phyloP scores from a whole-genome alignment of 2,113 vertebrate genomes.

The Calyptommatus sinebrachiatus region DNA sequence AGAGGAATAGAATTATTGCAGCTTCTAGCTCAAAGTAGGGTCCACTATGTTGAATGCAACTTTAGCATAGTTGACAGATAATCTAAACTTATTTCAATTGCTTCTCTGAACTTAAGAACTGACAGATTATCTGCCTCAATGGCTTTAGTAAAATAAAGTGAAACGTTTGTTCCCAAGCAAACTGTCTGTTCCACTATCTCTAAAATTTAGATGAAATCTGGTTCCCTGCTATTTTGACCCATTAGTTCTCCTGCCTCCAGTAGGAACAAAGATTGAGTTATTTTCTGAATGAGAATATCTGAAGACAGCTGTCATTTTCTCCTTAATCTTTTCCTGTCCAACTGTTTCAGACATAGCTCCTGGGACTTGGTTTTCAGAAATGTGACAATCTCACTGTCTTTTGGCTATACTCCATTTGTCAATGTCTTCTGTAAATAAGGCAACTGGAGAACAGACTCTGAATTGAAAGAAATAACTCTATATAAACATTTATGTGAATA shows the following conservation, averaged over 20 bases:
- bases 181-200: not conserved
- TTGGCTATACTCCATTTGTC: not conserved
- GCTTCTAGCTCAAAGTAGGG: not conserved
- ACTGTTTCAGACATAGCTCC: not conserved
- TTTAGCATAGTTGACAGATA: not conserved
- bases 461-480: not conserved
- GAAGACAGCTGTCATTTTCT: not conserved
- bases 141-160: not conserved
- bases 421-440: not conserved
- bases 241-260: not conserved
- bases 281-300: not conserved
- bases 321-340: not conserved
- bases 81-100: too few relatives aligned
- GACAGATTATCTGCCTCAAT: not conserved
- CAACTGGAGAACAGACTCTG: constrained; percentile 16
- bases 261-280: not conserved
- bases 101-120: too few relatives aligned
- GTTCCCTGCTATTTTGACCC: not conserved
- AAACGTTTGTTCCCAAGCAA: not conserved
- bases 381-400: not conserved
- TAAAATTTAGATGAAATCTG: not conserved
- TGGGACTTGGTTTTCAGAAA: not conserved
- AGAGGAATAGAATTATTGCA: not conserved
- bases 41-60: not conserved
- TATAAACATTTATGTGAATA: not conserved